Evolutionary conservation across 1,140 invertebrate species (phyloP), one percentile per base, ranked within the genome.

Genomic region (Drosophila rhopaloa): DNA sequence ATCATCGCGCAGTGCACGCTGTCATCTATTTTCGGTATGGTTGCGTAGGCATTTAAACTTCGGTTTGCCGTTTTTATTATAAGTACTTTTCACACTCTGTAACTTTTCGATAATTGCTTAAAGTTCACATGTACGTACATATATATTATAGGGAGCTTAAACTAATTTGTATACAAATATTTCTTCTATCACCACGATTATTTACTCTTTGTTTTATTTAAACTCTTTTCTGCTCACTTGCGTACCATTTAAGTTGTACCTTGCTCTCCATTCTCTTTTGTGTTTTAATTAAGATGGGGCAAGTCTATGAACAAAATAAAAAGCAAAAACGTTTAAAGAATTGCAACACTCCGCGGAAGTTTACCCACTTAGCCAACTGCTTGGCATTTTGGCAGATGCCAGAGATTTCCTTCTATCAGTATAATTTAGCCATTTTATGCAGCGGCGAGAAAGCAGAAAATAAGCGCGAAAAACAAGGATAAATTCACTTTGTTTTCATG

Each of bases 391-490:
- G 75, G 75, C 79, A 85, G 70, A 79, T 82, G 83, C 54, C 76
- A 58, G 50, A 79, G 84, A 88, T 86, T 86, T 83, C 56, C 59
- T 47, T 55, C 47, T 43, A 65, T 61, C 57, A 61, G 82, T 68
- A 88, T 88, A 86, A 88, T 86, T 88, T 46, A 73, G 71, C 71
- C 63, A 79, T 76, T 86, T 86, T 88, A 89, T 86, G 83, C 83
- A 79, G 76, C 48, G 47, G 41, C 53, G 14, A 41, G 46, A 59
- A 14, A 57, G 46, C 51, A 41, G 40, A 32, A 63, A 63, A 63
- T 43, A 43, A 47, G 5, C 48, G 48, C 9, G 48, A 19, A 55
- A 32, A 41, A 24, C 38, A 50, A 51, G 53, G 19, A 58, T 55
- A 60, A 63, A 32, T 63, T 51, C 79, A 65, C 63, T 66, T 70